Evolutionary conservation across 2,797 vertebrate genomes (phyloP).

Genomic region (Coilia nasus): DNA sequence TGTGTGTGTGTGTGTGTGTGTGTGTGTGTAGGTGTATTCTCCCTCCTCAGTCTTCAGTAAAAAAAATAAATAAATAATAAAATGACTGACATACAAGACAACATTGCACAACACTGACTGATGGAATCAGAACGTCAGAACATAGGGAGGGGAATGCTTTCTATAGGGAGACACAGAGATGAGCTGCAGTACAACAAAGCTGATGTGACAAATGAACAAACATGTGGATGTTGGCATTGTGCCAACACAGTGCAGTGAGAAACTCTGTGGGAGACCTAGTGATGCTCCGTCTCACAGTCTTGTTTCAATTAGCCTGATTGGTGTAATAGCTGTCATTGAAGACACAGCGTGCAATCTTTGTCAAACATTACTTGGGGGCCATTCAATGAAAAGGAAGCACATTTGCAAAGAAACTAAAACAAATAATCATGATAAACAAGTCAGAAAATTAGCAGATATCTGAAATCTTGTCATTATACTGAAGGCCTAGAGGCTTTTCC

Average conservation of each 20-base stretch:
- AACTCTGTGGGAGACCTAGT: neutral
- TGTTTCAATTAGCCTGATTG: constrained; percentile 16
- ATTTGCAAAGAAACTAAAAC: neutral
- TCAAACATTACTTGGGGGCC: neutral
- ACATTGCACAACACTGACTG: neutral
- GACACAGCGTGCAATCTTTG: neutral
- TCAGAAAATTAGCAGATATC: neutral
- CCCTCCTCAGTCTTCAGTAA: neutral
- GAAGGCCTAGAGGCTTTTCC: neutral
- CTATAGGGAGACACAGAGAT: constrained; percentile 37
- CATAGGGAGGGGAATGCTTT: constrained; percentile 36
- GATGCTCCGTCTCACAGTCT: neutral
- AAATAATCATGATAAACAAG: neutral
- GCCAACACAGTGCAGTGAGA: constrained; percentile 37
- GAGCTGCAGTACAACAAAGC: constrained; percentile 36
- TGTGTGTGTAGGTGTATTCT: neutral
- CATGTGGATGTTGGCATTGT: constrained; percentile 42
- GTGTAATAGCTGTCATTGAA: neutral
- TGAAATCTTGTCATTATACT: neutral
- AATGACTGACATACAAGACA: neutral
- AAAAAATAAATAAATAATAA: neutral
- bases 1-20: neutral
- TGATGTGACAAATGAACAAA: constrained; percentile 40
- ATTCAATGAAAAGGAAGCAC: neutral
- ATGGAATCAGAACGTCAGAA: constrained; percentile 43